Evolutionary conservation across 1,140 invertebrate species (phyloP), one percentile per base, ranked within the genome.

Genomic region (Drepana arcuata): DNA sequence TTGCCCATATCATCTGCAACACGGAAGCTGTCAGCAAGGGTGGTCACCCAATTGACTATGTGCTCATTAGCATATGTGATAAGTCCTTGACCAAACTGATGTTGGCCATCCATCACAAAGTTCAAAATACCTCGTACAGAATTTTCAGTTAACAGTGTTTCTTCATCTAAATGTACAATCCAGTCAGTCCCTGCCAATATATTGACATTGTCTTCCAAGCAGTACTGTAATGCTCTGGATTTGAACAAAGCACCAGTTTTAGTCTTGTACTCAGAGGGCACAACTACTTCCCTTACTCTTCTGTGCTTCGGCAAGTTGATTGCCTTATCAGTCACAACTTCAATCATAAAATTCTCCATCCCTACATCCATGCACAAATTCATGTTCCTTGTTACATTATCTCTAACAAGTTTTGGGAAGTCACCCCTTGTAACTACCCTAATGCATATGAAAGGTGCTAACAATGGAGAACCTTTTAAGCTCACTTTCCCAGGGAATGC

Each of bases 1-100:
- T 98, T 98, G 47, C 97, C 97, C 94, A 98, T 97, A 63, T 98
- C 96, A 79, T 98, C 96, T 14, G 95, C 94, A 0, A 99, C 97
- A 52, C 97, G 87, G 74, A 98, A 98, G 59, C 93, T 95, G 75
- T 99, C 97, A 2, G 95, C 96, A 27, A 99, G 80, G 0, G 97
- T 99, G 1, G 97, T 99, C 15, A 98, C 84, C 96, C 96, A 98
- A 73, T 98, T 99, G 14, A 98, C 93, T 41, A 99, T 91, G 83
- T 95, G 89, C 74, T 97, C 96, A 79, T 98, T 98, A 1, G 96
- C 96, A 85, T 99, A 99, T 2, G 96, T 99, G 36, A 99, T 98
- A 7, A 99, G 86, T 1, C 97, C 97, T 86, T 99, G 97, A 0
- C 97, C 97, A 85, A 99, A 98, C 41, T 95, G 92, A 84, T 98